Base-by-base conservation (phyloP, 2,113 vertebrate genomes). In the Mesoclemmys tuberculata region DNA sequence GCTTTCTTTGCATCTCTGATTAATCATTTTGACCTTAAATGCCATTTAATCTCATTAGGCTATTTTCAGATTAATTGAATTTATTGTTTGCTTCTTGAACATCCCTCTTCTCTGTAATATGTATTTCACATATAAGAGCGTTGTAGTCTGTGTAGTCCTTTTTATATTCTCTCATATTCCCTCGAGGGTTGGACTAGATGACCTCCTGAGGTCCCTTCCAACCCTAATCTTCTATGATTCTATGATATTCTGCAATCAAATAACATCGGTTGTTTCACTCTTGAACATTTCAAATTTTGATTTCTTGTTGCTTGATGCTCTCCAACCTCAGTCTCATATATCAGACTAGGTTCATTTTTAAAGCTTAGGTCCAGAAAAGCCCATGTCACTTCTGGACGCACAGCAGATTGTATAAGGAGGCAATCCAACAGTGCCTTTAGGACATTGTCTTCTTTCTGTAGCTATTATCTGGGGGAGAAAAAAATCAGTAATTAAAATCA, bases 81-180 rank as follows among this genome's bases (percentile, higher is more conserved):
- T 82, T 92, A 91, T 94, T 95, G 24, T 95, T 95, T 88, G 46
- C 27, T 78, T 89, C 54, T 83, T 90, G 24, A 94, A 14, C 52
- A 54, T 52, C 1, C 0, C 51, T 52, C 75, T 88, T 96, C 52
- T 89, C 61, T 93, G 86, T 35, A 93, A 29, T 46, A 81, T 51
- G 27, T 68, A 94, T 88, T 89, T 95, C 49, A 71, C 51, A 9
- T 58, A 46, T 85, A 94, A 75, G 8, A 51, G 90, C 84, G 87
- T 13, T 71, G 35, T 38, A 74, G 41, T 91, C 82, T 12, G 12
- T 35, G n/a, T 64, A 84, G 80, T 96, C 14, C 14, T 52, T 52
- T 52, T 49, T 49, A 49, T 49, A 49, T 49, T 49, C 49, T 49
- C 49, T 52, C 16, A 52, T 52, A 52, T 52, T 52, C 51, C 14